A percentile compares a stretch with the other conserved stretches of the same genome.
These are phyloP conservation scores for Pseudorectes ferrugineus DNA, from an alignment of 2,113 vertebrate genomes.

Conservation along the genomic window DNA sequence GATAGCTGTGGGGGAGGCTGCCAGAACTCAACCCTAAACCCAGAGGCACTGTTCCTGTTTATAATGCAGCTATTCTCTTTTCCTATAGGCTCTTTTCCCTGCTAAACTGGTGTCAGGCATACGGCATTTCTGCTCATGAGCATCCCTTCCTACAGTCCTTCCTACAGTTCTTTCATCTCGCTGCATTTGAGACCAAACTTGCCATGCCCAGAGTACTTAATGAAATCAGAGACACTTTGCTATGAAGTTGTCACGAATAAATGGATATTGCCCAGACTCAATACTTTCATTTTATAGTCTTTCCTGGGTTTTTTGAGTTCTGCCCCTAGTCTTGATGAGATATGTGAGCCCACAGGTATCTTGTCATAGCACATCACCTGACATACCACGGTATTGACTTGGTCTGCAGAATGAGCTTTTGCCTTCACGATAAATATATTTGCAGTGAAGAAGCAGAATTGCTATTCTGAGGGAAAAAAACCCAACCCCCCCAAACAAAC, in stretches of 20 bases:
- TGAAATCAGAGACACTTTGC: background rate
- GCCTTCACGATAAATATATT: background rate
- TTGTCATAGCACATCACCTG: background rate
- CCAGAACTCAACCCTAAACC: background rate
- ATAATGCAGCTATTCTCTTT: background rate
- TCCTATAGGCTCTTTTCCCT: background rate
- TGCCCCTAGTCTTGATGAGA: background rate
- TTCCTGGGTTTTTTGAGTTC: background rate
- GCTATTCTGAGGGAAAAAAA: rapidly evolving
- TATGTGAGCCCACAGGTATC: rapidly evolving
- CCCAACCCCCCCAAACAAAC: background rate
- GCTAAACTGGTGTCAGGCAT: background rate
- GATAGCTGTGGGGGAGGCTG: background rate
- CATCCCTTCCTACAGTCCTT: background rate
- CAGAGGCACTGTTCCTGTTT: background rate
- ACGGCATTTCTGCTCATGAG: background rate
- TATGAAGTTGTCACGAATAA: background rate
- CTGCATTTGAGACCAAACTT: background rate
- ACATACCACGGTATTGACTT: background rate
- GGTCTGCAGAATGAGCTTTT: background rate
- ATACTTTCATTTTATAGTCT: background rate
- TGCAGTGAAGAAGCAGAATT: background rate
- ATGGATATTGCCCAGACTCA: background rate
- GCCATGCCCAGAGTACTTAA: background rate
- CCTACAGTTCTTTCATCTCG: background rate